Conservation (phyloP, 2,888 invertebrate genomes). For the Cephus rjabovi region DNA sequence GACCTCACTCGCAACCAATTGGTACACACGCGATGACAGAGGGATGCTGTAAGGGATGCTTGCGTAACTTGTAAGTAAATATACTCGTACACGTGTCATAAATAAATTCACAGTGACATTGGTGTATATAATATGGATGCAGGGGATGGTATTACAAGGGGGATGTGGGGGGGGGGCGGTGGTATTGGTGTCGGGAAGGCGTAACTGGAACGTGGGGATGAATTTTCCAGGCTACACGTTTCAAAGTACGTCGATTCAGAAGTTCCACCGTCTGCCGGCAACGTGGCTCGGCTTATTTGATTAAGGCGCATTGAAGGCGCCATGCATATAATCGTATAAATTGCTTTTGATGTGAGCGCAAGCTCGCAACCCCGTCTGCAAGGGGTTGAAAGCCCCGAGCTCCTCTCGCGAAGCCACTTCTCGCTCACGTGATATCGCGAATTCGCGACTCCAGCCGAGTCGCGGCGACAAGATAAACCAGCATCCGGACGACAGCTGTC, state of each 20-base stretch:
- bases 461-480: neutral
- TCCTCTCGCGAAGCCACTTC: constrained; percentile 28
- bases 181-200: constrained; percentile 16
- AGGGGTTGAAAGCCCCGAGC: constrained; percentile 42
- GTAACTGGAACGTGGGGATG: constrained; percentile 15
- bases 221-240: constrained; percentile 41
- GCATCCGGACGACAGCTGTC: neutral
- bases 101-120: neutral
- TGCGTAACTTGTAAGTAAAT: too few species aligned
- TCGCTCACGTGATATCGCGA: constrained; percentile 25
- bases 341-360: constrained; percentile 56
- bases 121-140: neutral
- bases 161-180: too few species aligned
- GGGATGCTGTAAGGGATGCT: neutral
- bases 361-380: constrained; percentile 36
- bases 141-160: neutral
- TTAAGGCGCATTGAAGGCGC: constrained; percentile 56
- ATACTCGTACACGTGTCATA: neutral
- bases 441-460: constrained; percentile 4
- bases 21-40: neutral
- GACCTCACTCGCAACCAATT: neutral
- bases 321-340: constrained; percentile 59
- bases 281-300: constrained; percentile 47
- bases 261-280: constrained; percentile 20
- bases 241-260: constrained; percentile 29